A percentile compares a stretch with the other conserved stretches of the same genome.
phyloP scores from a whole-genome alignment of 2,888 invertebrate species.

The Stomorhina lunata region DNA sequence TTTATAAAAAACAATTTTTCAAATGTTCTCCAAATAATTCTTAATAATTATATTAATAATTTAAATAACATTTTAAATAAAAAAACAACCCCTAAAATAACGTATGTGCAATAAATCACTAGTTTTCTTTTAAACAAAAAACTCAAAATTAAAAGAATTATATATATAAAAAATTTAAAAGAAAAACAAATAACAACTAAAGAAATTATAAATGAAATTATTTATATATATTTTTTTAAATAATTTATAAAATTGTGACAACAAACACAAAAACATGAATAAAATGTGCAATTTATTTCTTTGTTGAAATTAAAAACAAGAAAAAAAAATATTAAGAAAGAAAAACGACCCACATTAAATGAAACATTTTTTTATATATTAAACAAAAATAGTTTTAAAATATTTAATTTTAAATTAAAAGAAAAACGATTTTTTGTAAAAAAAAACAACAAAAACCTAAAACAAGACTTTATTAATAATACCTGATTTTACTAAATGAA shows the following conservation, averaged over 20 bases:
- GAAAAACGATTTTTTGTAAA: not conserved
- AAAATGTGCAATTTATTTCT: constrained; percentile 63
- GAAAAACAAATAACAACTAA: constrained; percentile 13
- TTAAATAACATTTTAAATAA: constrained; percentile 41
- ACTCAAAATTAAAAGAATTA: constrained; percentile 52
- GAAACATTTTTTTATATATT: not conserved
- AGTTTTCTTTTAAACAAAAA: constrained; percentile 78
- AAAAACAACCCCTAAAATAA: constrained; percentile 69
- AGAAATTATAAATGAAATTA: constrained; percentile 17
- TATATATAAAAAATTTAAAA: constrained; percentile 45
- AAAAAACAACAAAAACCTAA: not conserved
- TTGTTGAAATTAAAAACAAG: constrained; percentile 13
- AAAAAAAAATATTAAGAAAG: not conserved
- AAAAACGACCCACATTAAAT: not conserved
- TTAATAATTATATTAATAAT: constrained; percentile 16
- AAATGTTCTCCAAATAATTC: not conserved
- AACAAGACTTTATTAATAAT: constrained; percentile 51
- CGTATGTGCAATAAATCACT: constrained; percentile 80
- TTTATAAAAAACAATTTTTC: not conserved
- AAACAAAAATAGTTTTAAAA: constrained; percentile 16
- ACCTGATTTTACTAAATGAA: constrained; percentile 20
- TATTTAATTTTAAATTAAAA: not conserved
- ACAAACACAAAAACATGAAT: constrained; percentile 34
- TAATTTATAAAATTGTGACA: constrained; percentile 37
- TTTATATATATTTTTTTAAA: constrained; percentile 24